Percentiles rank a stretch among this genome's conserved stretches.
Evolutionary conservation across 2,888 invertebrate species (phyloP).

Genomic region (Pandemis heparana): DNA sequence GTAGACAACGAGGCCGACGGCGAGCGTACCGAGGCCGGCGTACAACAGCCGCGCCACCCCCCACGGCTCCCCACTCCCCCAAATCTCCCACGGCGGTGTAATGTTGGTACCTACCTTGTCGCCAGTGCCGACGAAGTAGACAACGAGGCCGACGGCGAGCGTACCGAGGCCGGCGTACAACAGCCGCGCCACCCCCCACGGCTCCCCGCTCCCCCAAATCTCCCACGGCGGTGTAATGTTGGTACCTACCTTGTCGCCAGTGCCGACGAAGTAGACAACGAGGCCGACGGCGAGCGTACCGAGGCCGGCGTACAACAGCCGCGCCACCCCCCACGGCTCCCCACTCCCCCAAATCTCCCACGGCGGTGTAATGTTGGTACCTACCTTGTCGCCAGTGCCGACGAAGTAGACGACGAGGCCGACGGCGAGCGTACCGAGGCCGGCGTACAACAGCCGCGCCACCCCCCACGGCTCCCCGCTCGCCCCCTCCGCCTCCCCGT

Average conservation of each 20-base stretch:
- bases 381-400: constrained; percentile 94
- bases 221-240: not conserved
- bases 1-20: constrained; percentile 94
- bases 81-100: not conserved
- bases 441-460: constrained; percentile 94
- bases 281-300: too few relatives aligned
- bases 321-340: constrained; percentile 86
- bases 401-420: constrained; percentile 96
- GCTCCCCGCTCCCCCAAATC: constrained; percentile 86
- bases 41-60: constrained; percentile 94
- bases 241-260: constrained; percentile 92
- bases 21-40: constrained; percentile 93
- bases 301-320: not conserved
- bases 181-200: constrained; percentile 93
- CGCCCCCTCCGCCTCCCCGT: constrained; percentile 89
- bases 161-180: constrained; percentile 94
- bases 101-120: not conserved
- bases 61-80: constrained; percentile 89
- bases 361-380: constrained; percentile 53
- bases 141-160: constrained; percentile 93
- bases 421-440: constrained; percentile 92
- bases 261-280: constrained; percentile 89
- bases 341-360: constrained; percentile 55
- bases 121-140: constrained; percentile 82
- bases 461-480: constrained; percentile 92